Evolutionary conservation across 2,113 vertebrate genomes (phyloP).

Genomic region (Protobothrops mucrosquamatus): DNA sequence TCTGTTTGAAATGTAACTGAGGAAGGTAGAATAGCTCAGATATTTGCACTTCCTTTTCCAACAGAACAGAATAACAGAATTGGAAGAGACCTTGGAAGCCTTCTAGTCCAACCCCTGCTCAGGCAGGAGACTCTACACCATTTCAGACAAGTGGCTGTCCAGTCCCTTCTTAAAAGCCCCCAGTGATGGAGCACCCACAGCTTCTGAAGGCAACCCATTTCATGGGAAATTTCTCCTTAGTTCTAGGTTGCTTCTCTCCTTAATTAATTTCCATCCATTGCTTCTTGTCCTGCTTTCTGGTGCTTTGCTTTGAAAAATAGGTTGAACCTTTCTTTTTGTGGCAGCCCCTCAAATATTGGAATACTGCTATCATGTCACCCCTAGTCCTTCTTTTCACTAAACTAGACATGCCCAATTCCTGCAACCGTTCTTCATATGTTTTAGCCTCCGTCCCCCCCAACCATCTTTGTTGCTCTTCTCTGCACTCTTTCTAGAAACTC

Average conservation of each 20-base stretch:
- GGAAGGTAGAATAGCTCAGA: background rate
- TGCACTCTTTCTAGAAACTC: background rate
- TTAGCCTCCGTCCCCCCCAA: background rate
- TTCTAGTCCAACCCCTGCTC: background rate
- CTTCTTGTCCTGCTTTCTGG: background rate
- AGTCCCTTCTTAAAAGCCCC: background rate
- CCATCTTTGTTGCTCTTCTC: background rate
- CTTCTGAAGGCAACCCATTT: background rate
- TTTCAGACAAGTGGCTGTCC: background rate
- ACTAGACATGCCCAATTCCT: background rate
- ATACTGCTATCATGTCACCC: background rate
- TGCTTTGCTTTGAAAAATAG: background rate
- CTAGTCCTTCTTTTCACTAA: background rate
- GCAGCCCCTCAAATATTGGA: background rate
- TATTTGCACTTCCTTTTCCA: background rate
- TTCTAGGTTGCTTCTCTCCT: background rate
- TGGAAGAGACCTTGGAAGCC: background rate
- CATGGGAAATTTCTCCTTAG: background rate
- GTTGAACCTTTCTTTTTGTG: background rate
- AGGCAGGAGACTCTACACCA: background rate
- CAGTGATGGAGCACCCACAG: background rate
- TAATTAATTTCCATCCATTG: background rate
- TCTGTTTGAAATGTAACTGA: background rate
- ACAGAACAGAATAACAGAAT: background rate
- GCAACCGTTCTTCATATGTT: background rate